A percentile compares a stretch with the other conserved stretches of the same genome.
Evolutionary conservation across 2,113 vertebrate genomes (phyloP).

Genomic region (Rallus limicola): DNA sequence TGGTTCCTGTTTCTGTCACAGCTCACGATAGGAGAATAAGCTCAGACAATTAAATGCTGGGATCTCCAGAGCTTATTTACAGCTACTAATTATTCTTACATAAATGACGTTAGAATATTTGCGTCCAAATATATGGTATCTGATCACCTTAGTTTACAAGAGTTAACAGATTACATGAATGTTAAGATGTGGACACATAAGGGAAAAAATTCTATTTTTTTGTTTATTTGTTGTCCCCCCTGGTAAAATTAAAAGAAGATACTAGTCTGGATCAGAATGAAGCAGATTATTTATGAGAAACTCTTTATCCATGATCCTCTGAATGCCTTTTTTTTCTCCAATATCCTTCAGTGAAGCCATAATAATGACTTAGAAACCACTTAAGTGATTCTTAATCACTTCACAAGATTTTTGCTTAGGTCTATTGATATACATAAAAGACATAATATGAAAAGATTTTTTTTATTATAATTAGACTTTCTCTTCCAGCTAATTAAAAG

Average conservation of each 20-base stretch:
- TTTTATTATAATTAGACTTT: not conserved
- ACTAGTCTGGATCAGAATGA: not conserved
- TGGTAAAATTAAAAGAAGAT: not conserved
- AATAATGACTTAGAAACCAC: not conserved
- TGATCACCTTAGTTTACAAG: not conserved
- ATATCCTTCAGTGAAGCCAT: not conserved
- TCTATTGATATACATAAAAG: not conserved
- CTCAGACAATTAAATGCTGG: not conserved
- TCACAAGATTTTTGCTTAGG: not conserved
- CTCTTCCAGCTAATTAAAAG: not conserved
- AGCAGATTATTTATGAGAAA: not conserved
- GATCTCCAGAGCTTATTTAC: not conserved
- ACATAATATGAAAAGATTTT: not conserved
- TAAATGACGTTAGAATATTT: not conserved
- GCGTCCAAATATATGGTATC: not conserved
- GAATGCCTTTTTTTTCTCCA: not conserved
- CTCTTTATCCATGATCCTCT: not conserved
- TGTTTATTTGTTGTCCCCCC: not conserved
- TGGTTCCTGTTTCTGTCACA: not conserved
- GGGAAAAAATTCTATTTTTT: not conserved
- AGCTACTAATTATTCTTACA: not conserved
- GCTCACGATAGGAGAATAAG: not conserved
- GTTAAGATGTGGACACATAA: not conserved
- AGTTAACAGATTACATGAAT: not conserved
- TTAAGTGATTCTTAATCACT: not conserved